Evolutionary conservation across 2,888 invertebrate genomes (phyloP).

Genomic region (Leucoptera coffeella): DNA sequence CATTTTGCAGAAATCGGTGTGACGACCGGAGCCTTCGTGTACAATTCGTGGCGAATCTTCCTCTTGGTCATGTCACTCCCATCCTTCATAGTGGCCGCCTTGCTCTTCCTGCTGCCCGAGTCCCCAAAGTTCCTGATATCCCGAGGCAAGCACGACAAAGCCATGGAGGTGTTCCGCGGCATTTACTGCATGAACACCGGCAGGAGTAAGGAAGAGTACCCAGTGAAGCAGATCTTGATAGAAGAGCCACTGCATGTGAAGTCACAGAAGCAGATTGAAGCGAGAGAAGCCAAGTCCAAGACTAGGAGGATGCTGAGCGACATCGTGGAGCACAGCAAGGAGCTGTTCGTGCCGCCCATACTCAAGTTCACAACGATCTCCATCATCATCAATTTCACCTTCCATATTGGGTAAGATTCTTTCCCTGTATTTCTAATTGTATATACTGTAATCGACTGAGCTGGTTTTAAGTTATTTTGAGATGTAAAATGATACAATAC

Average conservation of each 20-base stretch:
- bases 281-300: slow-evolving; percentile 58
- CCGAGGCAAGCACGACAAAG: slow-evolving; percentile 72
- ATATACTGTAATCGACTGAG: not conserved
- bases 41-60: slow-evolving; percentile 91
- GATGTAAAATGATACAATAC: no score
- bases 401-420: slow-evolving; percentile 87
- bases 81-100: slow-evolving; percentile 77
- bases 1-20: slow-evolving; percentile 59
- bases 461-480: not conserved
- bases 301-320: slow-evolving; percentile 67
- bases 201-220: slow-evolving; percentile 66
- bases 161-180: slow-evolving; percentile 72
- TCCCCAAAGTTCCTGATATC: slow-evolving; percentile 85
- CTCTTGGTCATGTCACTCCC: slow-evolving; percentile 83
- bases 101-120: slow-evolving; percentile 80
- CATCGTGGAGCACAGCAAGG: slow-evolving; percentile 75
- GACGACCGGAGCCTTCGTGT: slow-evolving; percentile 61
- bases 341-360: slow-evolving; percentile 74
- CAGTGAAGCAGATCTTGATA: slow-evolving; percentile 63
- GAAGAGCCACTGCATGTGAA: slow-evolving; percentile 43
- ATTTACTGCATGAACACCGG: slow-evolving; percentile 81
- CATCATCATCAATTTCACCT: slow-evolving; percentile 85
- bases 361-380: slow-evolving; percentile 78
- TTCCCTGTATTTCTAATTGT: no score
- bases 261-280: slow-evolving; percentile 60